These are phyloP conservation scores for Chorisops tibialis DNA, from an alignment of 2,888 invertebrate genomes.

Conservation along the genomic window DNA sequence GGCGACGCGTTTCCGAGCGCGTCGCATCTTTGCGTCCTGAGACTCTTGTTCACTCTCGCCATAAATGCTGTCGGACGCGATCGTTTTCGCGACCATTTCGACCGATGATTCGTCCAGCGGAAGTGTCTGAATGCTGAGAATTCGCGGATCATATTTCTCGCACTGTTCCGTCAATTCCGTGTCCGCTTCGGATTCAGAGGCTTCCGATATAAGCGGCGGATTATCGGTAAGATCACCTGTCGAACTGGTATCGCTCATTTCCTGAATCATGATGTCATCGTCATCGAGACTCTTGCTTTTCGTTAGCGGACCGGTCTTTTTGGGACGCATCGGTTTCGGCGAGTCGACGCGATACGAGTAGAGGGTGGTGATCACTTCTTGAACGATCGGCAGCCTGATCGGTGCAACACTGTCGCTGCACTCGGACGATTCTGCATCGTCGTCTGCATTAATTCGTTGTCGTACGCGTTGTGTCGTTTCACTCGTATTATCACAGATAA, in stretches of 20 bases:
- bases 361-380: conserved; percentile 26
- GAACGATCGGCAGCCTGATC: conserved; percentile 25
- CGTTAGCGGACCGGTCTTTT: conserved; percentile 16
- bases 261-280: conserved; percentile 43
- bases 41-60: conserved; percentile 39
- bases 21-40: conserved; percentile 44
- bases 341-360: conserved; percentile 35
- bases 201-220: conserved; percentile 61
- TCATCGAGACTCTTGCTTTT: conserved; percentile 33
- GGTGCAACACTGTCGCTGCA: conserved; percentile 5
- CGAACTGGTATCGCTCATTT: conserved; percentile 48
- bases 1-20: conserved; percentile 56
- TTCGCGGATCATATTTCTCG: conserved; percentile 37
- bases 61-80: conserved; percentile 35
- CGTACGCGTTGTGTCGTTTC: background rate
- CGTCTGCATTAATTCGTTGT: background rate
- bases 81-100: background rate
- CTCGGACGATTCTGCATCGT: background rate
- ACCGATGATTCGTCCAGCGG: conserved; percentile 27
- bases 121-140: conserved; percentile 35
- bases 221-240: conserved; percentile 52
- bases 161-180: conserved; percentile 54
- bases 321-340: conserved; percentile 30
- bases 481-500: conserved; percentile 21
- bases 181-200: conserved; percentile 64